These are phyloP conservation scores for Globodera rostochiensis DNA, from an alignment of 1,140 invertebrate genomes.

Conservation along the genomic window DNA sequence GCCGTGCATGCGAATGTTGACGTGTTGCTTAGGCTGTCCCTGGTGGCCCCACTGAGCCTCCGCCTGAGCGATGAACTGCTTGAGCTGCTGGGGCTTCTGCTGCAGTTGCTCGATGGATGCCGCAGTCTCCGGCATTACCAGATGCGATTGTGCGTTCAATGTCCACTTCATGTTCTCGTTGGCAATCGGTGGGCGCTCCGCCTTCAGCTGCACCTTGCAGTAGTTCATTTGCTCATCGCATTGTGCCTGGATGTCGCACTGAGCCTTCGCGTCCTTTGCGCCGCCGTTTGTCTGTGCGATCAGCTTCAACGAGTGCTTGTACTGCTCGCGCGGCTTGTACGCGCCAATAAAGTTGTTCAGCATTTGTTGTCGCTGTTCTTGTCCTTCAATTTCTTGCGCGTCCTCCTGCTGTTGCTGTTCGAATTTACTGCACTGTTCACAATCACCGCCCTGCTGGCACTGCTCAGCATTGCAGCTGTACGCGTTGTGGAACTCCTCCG, in stretches of 20 bases:
- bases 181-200: conserved; percentile 29
- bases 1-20: conserved; percentile 47
- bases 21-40: conserved; percentile 36
- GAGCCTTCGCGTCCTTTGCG: conserved; percentile 25
- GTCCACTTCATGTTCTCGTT: conserved; percentile 26
- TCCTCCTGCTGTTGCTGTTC: conserved; percentile 25
- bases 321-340: conserved; percentile 31
- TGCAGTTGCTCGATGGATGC: conserved; percentile 16
- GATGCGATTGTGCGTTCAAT: conserved; percentile 32
- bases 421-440: conserved; percentile 8
- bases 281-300: conserved; percentile 28
- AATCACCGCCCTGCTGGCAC: conserved; percentile 1
- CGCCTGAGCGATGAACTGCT: conserved; percentile 32
- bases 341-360: conserved; percentile 26
- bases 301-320: conserved; percentile 37
- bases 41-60: conserved; percentile 40
- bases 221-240: conserved; percentile 36
- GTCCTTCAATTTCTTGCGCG: conserved; percentile 31
- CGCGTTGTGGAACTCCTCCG: conserved; percentile 19
- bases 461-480: conserved; percentile 4
- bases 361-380: conserved; percentile 21
- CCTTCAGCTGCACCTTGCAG: conserved; percentile 35
- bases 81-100: conserved; percentile 6
- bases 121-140: conserved; percentile 31
- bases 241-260: conserved; percentile 32